Evolutionary conservation across 2,888 invertebrate species (phyloP), one percentile per base, ranked within the genome.

Genomic region (Eupeodes latifasciatus): DNA sequence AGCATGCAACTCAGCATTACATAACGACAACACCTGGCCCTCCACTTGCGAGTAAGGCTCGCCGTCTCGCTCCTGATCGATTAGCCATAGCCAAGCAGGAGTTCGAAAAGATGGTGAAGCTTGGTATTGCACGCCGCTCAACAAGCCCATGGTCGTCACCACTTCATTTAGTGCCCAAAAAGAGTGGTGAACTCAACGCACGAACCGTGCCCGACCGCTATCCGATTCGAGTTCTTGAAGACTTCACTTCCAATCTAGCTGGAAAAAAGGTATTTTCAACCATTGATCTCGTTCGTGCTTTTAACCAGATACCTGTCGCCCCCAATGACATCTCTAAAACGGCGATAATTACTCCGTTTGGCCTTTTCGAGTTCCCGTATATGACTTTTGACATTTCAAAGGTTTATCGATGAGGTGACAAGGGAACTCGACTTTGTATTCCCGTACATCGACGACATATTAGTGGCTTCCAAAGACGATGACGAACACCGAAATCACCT

Each of bases 191-290:
- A 11, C 75, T 86, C 4, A 89, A 85, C 55, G 78, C 86, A 0
- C 64, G 71, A 1, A 93, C 92, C 0, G 74, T 91, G 2, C 92
- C 92, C 0, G 92, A 93, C 85, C 71, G 91, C 0, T 92, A 92
- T 69, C 92, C 92, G 0, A 81, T 92, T 4, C 90, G 91, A 1
- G 90, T 76, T 53, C 79, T 84, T 16, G 40, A 89, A 19, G 89
- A 90, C 55, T 89, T 90, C 36, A 36, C 84, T 3, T 76, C 83
- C n/a, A 75, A 78, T 36, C 59, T 90, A 10, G 12, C 89, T 40
- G 84, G 89, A 27, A 89, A 85, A 49, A 47, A 67, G 4, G 69
- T 89, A 16, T 89, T 90, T 36, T 85, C 89, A 1, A 89, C 89
- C 10, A 40, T 89, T 11, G 81, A 89, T 40, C 51, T 84, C 1